These are phyloP conservation scores for Aplodontia rufa DNA, from an alignment of 2,113 vertebrate genomes.

Conservation along the genomic window DNA sequence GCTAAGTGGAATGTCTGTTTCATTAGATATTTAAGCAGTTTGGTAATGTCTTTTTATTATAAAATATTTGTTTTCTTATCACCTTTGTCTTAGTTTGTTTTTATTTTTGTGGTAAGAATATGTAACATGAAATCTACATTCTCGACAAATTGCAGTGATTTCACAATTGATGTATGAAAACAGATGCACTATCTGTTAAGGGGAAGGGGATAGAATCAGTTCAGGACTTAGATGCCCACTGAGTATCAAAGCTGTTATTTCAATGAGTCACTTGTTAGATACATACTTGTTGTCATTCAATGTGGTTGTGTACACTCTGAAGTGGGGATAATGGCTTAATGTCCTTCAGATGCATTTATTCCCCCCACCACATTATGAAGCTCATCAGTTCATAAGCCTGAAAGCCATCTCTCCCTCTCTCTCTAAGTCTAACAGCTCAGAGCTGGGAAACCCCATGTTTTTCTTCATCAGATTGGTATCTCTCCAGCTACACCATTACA, in stretches of 20 bases:
- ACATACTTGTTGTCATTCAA: background rate
- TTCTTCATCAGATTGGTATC: conserved; percentile 20
- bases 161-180: background rate
- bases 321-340: background rate
- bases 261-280: background rate
- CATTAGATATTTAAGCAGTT: background rate
- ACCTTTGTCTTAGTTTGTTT: background rate
- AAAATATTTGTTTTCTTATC: background rate
- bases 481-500: background rate
- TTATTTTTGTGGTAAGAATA: background rate
- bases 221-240: background rate
- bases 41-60: background rate
- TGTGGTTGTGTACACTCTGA: rapidly evolving
- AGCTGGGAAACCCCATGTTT: background rate
- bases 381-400: background rate
- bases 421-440: background rate
- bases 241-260: background rate
- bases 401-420: background rate
- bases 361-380: background rate
- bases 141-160: background rate
- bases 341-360: background rate
- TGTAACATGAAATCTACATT: background rate
- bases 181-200: background rate
- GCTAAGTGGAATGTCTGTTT: background rate
- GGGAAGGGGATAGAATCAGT: background rate